Percentiles rank a stretch among this genome's conserved stretches.
These are phyloP conservation scores for Euwallacea similis DNA, from an alignment of 1,140 invertebrate species.

Conservation along the genomic window DNA sequence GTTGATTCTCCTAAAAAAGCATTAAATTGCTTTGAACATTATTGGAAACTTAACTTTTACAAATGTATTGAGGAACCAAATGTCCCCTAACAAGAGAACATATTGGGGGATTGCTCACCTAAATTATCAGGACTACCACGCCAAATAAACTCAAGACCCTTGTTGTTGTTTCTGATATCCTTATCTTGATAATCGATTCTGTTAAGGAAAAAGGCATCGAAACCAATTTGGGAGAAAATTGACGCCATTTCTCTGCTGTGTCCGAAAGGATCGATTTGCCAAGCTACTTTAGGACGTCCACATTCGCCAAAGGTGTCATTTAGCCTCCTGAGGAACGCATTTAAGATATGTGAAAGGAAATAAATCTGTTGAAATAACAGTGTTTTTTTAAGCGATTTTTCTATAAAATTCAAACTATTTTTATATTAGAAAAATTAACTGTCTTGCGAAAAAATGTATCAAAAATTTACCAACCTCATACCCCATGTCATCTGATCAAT, in stretches of 20 bases:
- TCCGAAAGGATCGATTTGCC: constrained; percentile 78
- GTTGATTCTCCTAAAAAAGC: constrained; percentile 57
- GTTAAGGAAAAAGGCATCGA: constrained; percentile 73
- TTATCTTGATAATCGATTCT: constrained; percentile 78
- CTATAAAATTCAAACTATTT: too few relatives aligned
- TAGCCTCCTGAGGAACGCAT: constrained; percentile 23
- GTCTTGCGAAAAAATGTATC: too few relatives aligned
- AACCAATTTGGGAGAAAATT: constrained; percentile 70
- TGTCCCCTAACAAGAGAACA: not conserved
- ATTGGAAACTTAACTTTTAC: too few relatives aligned
- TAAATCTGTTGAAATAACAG: too few relatives aligned
- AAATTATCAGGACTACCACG: constrained; percentile 63
- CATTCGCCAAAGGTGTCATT: constrained; percentile 66
- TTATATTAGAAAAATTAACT: too few relatives aligned
- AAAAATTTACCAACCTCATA: constrained; percentile 53
- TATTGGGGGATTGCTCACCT: constrained; percentile 41
- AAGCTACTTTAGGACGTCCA: constrained; percentile 66
- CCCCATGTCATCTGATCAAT: constrained; percentile 79
- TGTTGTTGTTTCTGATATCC: constrained; percentile 60
- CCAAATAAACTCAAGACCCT: constrained; percentile 79
- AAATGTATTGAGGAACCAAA: not conserved
- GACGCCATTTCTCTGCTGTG: constrained; percentile 71
- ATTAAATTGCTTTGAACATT: not conserved
- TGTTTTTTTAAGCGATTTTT: too few relatives aligned
- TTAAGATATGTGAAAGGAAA: not conserved